phyloP scores from a whole-genome alignment of 2,113 vertebrate species.

The Microtus richardsoni region DNA sequence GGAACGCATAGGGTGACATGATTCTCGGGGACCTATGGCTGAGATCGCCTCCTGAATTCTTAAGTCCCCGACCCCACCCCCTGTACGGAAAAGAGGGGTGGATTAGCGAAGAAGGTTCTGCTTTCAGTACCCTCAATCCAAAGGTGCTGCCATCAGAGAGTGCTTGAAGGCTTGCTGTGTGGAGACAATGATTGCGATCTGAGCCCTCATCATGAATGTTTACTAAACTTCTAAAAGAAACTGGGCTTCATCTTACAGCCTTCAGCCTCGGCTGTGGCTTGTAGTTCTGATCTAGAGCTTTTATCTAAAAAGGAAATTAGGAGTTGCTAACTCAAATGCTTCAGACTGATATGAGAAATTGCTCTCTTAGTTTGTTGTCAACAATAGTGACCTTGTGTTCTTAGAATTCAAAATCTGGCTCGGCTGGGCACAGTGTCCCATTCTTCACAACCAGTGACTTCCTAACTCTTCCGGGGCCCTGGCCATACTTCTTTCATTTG shows the following conservation, averaged over 20 bases:
- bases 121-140: background rate
- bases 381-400: background rate
- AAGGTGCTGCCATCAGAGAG: background rate
- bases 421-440: background rate
- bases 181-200: background rate
- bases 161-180: background rate
- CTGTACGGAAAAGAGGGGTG: background rate
- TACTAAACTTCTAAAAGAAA: slow-evolving; percentile 1
- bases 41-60: background rate
- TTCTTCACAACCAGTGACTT: background rate
- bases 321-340: background rate
- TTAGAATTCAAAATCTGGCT: slow-evolving; percentile 15
- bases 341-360: slow-evolving; percentile 22
- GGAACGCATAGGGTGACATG: background rate
- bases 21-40: background rate
- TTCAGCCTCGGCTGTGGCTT: background rate
- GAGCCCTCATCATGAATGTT: slow-evolving; percentile 8
- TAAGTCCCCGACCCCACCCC: background rate
- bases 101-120: background rate
- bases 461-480: background rate
- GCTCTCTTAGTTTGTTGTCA: background rate
- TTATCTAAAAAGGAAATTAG: slow-evolving; percentile 20
- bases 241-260: background rate
- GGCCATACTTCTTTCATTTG: background rate
- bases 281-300: slow-evolving; percentile 1